Percentiles rank a stretch among this genome's conserved stretches.
phyloP scores from a whole-genome alignment of 2,888 invertebrate species.

The Seira sanloemensis region DNA sequence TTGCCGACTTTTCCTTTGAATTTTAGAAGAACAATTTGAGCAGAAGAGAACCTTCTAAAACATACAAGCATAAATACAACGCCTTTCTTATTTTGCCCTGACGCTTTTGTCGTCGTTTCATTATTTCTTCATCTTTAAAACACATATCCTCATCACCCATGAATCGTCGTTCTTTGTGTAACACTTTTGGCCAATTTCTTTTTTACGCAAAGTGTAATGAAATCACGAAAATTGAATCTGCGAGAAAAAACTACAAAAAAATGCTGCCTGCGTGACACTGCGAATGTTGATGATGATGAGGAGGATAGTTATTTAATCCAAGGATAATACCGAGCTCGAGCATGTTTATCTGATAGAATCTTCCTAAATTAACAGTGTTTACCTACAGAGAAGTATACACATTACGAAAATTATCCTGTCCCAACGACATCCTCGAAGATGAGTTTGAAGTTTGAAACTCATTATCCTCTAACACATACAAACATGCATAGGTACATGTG shows the following conservation, averaged over 20 bases:
- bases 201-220: slow-evolving; percentile 25
- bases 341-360: not conserved
- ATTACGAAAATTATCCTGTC: not conserved
- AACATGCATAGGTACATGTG: slow-evolving; percentile 11
- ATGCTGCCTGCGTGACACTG: slow-evolving; percentile 13
- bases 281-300: slow-evolving; percentile 13
- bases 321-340: not conserved
- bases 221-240: slow-evolving; percentile 41
- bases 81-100: not conserved
- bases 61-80: too few relatives aligned
- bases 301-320: slow-evolving; percentile 23
- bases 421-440: slow-evolving; percentile 5
- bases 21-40: too few relatives aligned
- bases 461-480: not conserved
- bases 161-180: too few relatives aligned
- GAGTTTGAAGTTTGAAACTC: slow-evolving; percentile 25
- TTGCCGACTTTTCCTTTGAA: too few relatives aligned
- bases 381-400: not conserved
- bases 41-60: too few relatives aligned
- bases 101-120: slow-evolving; percentile 10
- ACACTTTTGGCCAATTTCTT: slow-evolving; percentile 1
- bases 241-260: not conserved
- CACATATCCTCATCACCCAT: too few relatives aligned
- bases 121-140: slow-evolving; percentile 14
- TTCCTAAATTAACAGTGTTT: not conserved